These are phyloP conservation scores for Nansenia antarctica DNA, from an alignment of 2,113 vertebrate species.

Conservation along the genomic window DNA sequence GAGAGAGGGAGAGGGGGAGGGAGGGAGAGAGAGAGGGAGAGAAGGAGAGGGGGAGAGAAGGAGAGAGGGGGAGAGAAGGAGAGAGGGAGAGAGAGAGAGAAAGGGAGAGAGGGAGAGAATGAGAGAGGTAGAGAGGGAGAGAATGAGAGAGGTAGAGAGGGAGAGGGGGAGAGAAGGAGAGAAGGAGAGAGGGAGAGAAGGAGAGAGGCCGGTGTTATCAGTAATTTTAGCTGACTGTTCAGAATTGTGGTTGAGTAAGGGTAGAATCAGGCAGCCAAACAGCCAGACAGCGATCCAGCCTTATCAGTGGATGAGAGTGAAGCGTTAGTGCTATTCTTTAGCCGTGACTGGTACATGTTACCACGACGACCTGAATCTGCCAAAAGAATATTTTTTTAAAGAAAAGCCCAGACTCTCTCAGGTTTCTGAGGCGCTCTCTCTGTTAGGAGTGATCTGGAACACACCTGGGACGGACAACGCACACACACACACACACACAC, in stretches of 20 bases:
- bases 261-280: neutral
- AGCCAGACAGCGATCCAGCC: no score
- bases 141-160: neutral
- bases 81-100: neutral
- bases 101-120: neutral
- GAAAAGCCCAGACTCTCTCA: neutral
- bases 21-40: neutral
- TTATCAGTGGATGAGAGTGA: neutral
- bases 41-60: neutral
- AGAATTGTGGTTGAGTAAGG: neutral
- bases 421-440: neutral
- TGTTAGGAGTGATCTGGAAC: neutral
- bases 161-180: neutral
- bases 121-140: no score
- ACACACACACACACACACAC: neutral
- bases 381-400: neutral
- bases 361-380: neutral
- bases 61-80: neutral
- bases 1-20: no score
- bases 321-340: neutral
- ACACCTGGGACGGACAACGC: neutral
- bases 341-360: neutral
- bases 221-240: neutral
- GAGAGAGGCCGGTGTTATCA: neutral
- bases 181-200: neutral